These are phyloP conservation scores for Orthosia incerta DNA, from an alignment of 2,888 invertebrate species.

Conservation along the genomic window DNA sequence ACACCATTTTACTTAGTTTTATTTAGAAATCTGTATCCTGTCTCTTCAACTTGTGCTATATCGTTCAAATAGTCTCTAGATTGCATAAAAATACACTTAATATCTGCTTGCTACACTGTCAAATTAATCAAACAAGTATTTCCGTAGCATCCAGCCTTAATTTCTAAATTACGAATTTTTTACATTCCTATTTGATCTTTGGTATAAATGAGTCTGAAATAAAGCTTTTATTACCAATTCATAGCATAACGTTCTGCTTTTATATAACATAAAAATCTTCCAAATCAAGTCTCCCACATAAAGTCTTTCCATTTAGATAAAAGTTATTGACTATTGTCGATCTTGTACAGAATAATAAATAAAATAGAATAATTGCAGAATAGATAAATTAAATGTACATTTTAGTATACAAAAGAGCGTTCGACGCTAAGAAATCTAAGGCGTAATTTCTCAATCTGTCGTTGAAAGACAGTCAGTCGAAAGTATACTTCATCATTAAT, in stretches of 20 bases:
- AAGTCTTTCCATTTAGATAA: slow-evolving; percentile 35
- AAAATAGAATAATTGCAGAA: slow-evolving; percentile 41
- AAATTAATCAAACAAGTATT: neutral
- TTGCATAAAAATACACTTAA: neutral
- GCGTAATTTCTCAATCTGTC: slow-evolving; percentile 2
- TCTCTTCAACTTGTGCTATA: neutral
- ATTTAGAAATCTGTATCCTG: too few species aligned
- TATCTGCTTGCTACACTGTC: neutral
- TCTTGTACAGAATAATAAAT: slow-evolving; percentile 48
- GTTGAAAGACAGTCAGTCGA: neutral
- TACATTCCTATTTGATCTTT: slow-evolving; percentile 17
- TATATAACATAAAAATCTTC: neutral
- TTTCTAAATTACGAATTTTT: neutral
- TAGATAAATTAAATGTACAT: slow-evolving; percentile 26
- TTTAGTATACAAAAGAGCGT: slow-evolving; percentile 9
- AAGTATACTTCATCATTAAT: neutral
- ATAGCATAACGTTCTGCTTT: neutral
- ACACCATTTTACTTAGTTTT: too few species aligned
- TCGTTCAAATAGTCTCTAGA: neutral
- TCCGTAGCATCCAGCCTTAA: neutral
- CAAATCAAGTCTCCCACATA: slow-evolving; percentile 13
- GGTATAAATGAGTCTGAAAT: neutral
- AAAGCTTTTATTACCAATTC: neutral
- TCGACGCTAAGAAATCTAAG: slow-evolving; percentile 24
- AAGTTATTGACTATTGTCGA: slow-evolving; percentile 34